These are phyloP conservation scores for Melanargia galathea DNA, from an alignment of 2,888 invertebrate species.

Conservation along the genomic window DNA sequence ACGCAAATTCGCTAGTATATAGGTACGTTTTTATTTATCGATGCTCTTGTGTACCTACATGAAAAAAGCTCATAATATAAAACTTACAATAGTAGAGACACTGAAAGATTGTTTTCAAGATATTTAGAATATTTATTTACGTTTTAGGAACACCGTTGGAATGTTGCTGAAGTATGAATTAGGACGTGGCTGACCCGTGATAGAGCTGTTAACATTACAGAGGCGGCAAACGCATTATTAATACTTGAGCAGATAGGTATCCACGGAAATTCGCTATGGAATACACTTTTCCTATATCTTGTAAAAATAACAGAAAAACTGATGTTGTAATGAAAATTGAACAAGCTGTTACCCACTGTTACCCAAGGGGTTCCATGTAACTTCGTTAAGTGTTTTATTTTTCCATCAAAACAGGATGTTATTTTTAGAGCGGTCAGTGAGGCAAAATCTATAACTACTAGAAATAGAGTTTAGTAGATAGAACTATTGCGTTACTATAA, in stretches of 20 bases:
- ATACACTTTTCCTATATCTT: slow-evolving; percentile 2
- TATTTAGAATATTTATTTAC: slow-evolving; percentile 55
- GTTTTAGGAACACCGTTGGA: slow-evolving; percentile 50
- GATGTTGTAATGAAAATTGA: neutral
- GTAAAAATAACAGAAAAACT: neutral
- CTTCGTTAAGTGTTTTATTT: too few relatives aligned
- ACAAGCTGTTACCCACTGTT: neutral
- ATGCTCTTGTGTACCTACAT: too few relatives aligned
- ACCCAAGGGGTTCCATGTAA: too few relatives aligned
- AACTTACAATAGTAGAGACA: too few relatives aligned
- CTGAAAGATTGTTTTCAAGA: slow-evolving; percentile 6
- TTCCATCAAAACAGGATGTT: too few relatives aligned
- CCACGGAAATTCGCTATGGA: slow-evolving; percentile 2
- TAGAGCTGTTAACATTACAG: slow-evolving; percentile 40
- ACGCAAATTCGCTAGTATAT: too few relatives aligned
- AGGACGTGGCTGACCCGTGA: slow-evolving; percentile 42
- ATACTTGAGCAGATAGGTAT: slow-evolving; percentile 34
- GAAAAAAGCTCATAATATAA: too few relatives aligned
- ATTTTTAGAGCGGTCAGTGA: too few relatives aligned
- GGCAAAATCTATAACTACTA: too few relatives aligned
- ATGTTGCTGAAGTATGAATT: slow-evolving; percentile 56
- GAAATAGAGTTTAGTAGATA: too few relatives aligned
- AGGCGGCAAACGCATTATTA: slow-evolving; percentile 40
- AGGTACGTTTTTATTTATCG: too few relatives aligned
- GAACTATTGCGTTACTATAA: too few relatives aligned